A percentile compares a stretch with the other conserved stretches of the same genome.
phyloP scores from a whole-genome alignment of 2,113 vertebrate species.

The Stegostoma tigrinum region DNA sequence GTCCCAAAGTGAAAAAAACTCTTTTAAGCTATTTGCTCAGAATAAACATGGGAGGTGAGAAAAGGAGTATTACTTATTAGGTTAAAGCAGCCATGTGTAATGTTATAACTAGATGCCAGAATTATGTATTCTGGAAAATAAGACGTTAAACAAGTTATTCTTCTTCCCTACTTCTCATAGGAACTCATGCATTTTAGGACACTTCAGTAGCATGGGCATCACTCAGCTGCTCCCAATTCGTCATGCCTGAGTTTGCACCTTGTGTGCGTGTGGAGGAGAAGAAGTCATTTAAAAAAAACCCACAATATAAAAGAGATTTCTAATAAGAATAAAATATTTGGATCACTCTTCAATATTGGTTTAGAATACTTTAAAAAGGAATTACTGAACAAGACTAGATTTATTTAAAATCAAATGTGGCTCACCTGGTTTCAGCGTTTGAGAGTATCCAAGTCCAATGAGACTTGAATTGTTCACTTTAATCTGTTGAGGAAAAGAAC shows the following conservation, averaged over 20 bases:
- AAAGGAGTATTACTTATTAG: neutral
- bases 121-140: neutral
- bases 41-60: neutral
- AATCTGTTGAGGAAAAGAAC: slow-evolving; percentile 57
- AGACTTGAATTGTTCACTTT: slow-evolving; percentile 99
- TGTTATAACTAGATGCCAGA: neutral
- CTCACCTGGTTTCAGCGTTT: slow-evolving; percentile 92
- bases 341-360: neutral
- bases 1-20: neutral
- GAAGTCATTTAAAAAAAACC: neutral
- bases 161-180: too few relatives aligned
- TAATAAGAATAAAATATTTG: neutral
- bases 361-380: neutral
- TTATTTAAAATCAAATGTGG: neutral
- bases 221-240: too few relatives aligned
- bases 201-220: too few relatives aligned
- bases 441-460: slow-evolving; percentile 91
- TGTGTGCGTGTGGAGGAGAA: too few relatives aligned
- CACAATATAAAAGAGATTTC: too few relatives aligned
- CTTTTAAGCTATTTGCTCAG: neutral
- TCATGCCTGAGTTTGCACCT: neutral
- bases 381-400: neutral
- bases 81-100: neutral
- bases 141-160: too few relatives aligned
- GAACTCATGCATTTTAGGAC: too few relatives aligned